Percentiles rank a stretch among this genome's conserved stretches.
These are phyloP conservation scores for Dipodomys stephensi DNA, from an alignment of 2,113 vertebrate species.

Conservation along the genomic window DNA sequence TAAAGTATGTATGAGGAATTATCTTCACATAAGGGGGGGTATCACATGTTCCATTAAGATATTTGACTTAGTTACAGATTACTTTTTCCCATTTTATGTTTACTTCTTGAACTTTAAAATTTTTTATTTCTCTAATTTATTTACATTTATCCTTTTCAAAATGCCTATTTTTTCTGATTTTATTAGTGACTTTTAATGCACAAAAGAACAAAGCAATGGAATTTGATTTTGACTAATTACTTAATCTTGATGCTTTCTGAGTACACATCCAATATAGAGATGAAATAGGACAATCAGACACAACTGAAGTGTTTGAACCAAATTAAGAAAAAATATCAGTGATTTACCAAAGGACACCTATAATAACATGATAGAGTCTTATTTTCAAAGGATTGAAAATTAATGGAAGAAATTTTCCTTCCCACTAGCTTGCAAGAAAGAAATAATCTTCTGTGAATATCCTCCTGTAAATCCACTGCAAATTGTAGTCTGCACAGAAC, in stretches of 20 bases:
- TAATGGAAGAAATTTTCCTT: constrained; percentile 77
- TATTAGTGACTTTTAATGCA: constrained; percentile 43
- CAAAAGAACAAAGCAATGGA: constrained; percentile 43
- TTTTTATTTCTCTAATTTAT: constrained; percentile 23
- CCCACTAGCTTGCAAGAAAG: constrained; percentile 73
- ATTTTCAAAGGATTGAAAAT: constrained; percentile 76
- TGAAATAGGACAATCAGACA: constrained; percentile 41
- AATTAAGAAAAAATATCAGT: constrained; percentile 52
- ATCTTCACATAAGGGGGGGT: not conserved
- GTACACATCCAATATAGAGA: constrained; percentile 8
- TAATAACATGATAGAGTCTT: constrained; percentile 53
- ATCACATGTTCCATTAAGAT: not conserved
- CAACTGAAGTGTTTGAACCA: constrained; percentile 47
- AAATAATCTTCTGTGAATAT: constrained; percentile 82
- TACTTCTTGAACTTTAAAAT: constrained; percentile 15
- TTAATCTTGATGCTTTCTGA: constrained; percentile 43
- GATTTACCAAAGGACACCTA: constrained; percentile 40
- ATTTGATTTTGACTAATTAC: constrained; percentile 64
- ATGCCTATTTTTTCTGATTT: constrained; percentile 38
- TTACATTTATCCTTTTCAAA: not conserved
- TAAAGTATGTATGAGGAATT: not conserved
- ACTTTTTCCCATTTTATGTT: constrained; percentile 28
- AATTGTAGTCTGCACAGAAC: constrained; percentile 74
- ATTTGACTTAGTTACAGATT: not conserved
- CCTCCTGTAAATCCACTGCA: constrained; percentile 79